Evolutionary conservation across 1,140 invertebrate species (phyloP).

Genomic region (Bactericera cockerelli): DNA sequence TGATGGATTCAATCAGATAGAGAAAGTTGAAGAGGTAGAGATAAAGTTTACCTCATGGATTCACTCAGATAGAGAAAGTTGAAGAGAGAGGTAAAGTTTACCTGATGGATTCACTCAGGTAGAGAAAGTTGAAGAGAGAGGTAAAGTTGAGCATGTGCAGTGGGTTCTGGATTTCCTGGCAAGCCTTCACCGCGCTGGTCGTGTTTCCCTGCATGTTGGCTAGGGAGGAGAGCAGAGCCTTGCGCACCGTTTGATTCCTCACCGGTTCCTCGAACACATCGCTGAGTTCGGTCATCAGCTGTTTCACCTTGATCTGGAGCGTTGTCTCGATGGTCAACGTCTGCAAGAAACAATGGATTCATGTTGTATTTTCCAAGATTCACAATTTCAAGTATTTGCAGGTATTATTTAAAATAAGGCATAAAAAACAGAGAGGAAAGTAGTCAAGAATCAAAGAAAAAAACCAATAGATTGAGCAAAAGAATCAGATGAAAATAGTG

Average conservation of each 20-base stretch:
- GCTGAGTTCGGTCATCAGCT: conserved; percentile 46
- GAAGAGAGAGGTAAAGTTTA: conserved; percentile 21
- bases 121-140: conserved; percentile 32
- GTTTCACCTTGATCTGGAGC: conserved; percentile 45
- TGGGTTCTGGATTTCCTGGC: conserved; percentile 53
- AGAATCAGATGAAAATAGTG: too few species aligned
- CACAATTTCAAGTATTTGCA: too few species aligned
- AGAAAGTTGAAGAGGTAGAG: too few species aligned
- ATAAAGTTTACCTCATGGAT: conserved; percentile 26
- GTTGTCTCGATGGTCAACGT: conserved; percentile 37
- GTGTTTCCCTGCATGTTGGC: conserved; percentile 50
- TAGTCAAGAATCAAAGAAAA: too few species aligned
- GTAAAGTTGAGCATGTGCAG: conserved; percentile 48
- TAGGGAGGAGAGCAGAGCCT: conserved; percentile 44
- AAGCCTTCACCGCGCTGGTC: conserved; percentile 47
- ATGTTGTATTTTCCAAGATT: too few species aligned
- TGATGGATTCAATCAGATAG: conserved; percentile 23
- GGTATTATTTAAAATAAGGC: too few species aligned
- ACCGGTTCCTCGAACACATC: conserved; percentile 58
- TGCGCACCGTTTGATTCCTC: conserved; percentile 53
- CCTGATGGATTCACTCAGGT: conserved; percentile 29
- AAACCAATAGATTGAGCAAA: too few species aligned
- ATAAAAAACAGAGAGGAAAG: too few species aligned
- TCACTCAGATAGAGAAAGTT: too few species aligned
- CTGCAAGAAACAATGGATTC: conserved; percentile 26